phyloP scores from a whole-genome alignment of 2,797 vertebrate species.

The Anguilla anguilla region DNA sequence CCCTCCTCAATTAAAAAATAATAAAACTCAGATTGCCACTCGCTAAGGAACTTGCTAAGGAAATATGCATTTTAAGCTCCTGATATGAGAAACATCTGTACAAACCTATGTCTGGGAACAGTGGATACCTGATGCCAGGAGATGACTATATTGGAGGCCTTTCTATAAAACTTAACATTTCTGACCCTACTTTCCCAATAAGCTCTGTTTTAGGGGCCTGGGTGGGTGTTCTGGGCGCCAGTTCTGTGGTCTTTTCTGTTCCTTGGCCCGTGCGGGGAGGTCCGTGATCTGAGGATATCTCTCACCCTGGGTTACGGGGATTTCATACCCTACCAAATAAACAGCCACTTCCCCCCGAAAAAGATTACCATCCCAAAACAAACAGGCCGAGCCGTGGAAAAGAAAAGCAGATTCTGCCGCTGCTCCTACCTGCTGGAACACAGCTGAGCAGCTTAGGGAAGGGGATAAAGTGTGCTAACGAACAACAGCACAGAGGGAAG shows the following conservation, averaged over 20 bases:
- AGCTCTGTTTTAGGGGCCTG: slow-evolving; percentile 8
- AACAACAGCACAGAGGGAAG: not conserved
- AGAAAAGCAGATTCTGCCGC: slow-evolving; percentile 24
- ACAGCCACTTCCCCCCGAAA: not conserved
- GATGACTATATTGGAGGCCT: slow-evolving; percentile 55
- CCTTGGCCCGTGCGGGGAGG: not conserved
- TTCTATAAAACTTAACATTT: slow-evolving; percentile 28
- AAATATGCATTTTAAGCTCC: slow-evolving; percentile 73
- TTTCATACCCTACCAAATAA: slow-evolving; percentile 40
- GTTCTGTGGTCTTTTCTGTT: not conserved
- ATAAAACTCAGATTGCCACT: slow-evolving; percentile 64
- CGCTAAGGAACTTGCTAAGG: slow-evolving; percentile 58
- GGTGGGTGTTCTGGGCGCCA: slow-evolving; percentile 22
- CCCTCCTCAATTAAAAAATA: slow-evolving; percentile 72
- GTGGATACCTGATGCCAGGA: slow-evolving; percentile 55
- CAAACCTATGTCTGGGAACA: slow-evolving; percentile 58
- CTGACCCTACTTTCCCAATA: slow-evolving; percentile 40
- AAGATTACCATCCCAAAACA: slow-evolving; percentile 51
- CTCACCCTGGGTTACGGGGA: slow-evolving; percentile 37
- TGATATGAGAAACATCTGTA: slow-evolving; percentile 78
- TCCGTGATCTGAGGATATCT: slow-evolving; percentile 37
- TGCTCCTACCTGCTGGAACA: slow-evolving; percentile 36
- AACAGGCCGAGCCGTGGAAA: slow-evolving; percentile 45
- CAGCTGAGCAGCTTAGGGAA: slow-evolving; percentile 14
- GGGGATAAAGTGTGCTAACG: not conserved